Evolutionary conservation across 2,797 vertebrate genomes (phyloP).

Genomic region (Xenentodon cancila): DNA sequence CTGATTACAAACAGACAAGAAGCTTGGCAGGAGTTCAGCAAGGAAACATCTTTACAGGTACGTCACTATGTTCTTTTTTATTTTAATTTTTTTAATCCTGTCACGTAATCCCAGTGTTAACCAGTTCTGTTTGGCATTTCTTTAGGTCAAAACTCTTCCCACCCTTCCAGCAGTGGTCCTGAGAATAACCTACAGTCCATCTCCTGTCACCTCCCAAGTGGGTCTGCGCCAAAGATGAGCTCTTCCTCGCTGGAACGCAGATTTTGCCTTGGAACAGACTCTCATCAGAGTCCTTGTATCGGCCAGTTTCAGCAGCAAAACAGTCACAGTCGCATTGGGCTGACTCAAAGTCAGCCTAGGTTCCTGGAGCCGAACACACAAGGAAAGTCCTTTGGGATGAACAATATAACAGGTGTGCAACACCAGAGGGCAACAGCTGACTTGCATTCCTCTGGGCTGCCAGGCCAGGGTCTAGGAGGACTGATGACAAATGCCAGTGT

Average conservation of each 20-base stretch:
- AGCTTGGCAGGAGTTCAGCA: constrained; percentile 85
- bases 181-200: constrained; percentile 84
- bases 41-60: constrained; percentile 87
- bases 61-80: not conserved
- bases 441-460: constrained; percentile 76
- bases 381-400: constrained; percentile 83
- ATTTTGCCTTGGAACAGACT: constrained; percentile 82
- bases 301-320: constrained; percentile 86
- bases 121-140: constrained; percentile 16
- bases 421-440: constrained; percentile 81
- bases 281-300: constrained; percentile 78
- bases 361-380: constrained; percentile 82
- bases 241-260: constrained; percentile 82
- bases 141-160: constrained; percentile 82
- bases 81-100: not conserved
- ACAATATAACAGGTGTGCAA: constrained; percentile 76
- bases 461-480: constrained; percentile 80
- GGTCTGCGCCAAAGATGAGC: constrained; percentile 83
- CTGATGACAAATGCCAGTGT: constrained; percentile 81
- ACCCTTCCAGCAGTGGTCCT: constrained; percentile 83
- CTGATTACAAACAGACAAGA: constrained; percentile 95
- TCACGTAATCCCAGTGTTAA: not conserved
- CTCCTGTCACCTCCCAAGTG: constrained; percentile 84
- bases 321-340: constrained; percentile 82
- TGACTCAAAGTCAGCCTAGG: constrained; percentile 83